These are phyloP conservation scores for Drosophila diplacantha DNA, from an alignment of 2,888 invertebrate species.

Conservation along the genomic window DNA sequence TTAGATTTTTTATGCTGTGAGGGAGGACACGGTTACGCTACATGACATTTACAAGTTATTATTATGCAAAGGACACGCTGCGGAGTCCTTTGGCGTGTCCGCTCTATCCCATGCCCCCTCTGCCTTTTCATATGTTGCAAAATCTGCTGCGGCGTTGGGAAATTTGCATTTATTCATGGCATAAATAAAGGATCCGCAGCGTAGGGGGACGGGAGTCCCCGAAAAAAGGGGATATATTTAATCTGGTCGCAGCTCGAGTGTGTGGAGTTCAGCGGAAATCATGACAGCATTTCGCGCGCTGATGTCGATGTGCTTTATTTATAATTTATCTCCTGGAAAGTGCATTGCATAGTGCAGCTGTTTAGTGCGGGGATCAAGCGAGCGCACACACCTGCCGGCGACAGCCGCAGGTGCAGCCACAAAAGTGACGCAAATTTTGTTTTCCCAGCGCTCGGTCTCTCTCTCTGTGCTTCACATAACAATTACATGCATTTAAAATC, in stretches of 20 bases:
- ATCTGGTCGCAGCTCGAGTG: slow-evolving; percentile 17
- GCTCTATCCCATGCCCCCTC: slow-evolving; percentile 27
- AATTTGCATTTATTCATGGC: slow-evolving; percentile 69
- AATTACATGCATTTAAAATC: slow-evolving; percentile 56
- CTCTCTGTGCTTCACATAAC: slow-evolving; percentile 15
- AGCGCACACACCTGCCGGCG: slow-evolving; percentile 36
- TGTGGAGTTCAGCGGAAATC: slow-evolving; percentile 15
- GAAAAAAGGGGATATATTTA: slow-evolving; percentile 38
- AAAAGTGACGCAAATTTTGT: slow-evolving; percentile 45
- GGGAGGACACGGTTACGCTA: slow-evolving; percentile 40
- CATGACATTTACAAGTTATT: slow-evolving; percentile 68
- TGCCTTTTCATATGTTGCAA: slow-evolving; percentile 51
- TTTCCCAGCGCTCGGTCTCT: slow-evolving; percentile 27
- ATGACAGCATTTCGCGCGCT: slow-evolving; percentile 21
- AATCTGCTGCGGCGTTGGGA: slow-evolving; percentile 62
- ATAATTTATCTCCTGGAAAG: slow-evolving; percentile 37
- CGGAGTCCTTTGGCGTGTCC: slow-evolving; percentile 34
- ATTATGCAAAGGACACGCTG: slow-evolving; percentile 68
- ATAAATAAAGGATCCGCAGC: slow-evolving; percentile 58
- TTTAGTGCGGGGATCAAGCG: background rate
- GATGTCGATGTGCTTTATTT: slow-evolving; percentile 39
- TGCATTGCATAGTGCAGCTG: slow-evolving; percentile 11
- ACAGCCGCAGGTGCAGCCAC: slow-evolving; percentile 34
- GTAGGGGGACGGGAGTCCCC: slow-evolving; percentile 7
- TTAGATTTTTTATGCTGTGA: slow-evolving; percentile 6